phyloP scores from a whole-genome alignment of 2,797 vertebrate species.

The Geotrypetes seraphini region DNA sequence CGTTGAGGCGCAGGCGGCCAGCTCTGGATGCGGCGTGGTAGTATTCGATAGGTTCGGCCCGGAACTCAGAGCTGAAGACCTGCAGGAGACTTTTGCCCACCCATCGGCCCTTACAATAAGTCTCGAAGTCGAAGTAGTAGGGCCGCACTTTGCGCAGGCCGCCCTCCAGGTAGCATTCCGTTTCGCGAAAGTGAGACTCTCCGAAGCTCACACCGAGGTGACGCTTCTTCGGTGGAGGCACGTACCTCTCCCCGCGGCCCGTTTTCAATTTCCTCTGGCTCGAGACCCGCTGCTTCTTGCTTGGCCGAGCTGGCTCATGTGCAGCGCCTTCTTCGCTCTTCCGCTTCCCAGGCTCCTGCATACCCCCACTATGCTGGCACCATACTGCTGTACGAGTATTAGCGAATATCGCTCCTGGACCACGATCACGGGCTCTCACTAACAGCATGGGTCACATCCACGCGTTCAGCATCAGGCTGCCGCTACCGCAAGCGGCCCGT shows the following conservation, averaged over 20 bases:
- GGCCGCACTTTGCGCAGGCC: slow-evolving; percentile 87
- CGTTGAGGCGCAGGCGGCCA: slow-evolving; percentile 83
- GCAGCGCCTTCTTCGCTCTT: not conserved
- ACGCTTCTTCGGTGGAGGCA: slow-evolving; percentile 82
- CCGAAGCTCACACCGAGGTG: slow-evolving; percentile 75
- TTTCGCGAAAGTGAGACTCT: slow-evolving; percentile 79
- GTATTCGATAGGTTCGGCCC: slow-evolving; percentile 70
- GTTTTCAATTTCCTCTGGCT: no score
- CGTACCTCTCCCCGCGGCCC: slow-evolving; percentile 60
- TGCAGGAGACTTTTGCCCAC: slow-evolving; percentile 77
- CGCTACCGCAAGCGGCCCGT: no score
- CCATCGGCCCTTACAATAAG: slow-evolving; percentile 96
- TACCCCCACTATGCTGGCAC: no score
- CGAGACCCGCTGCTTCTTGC: slow-evolving; percentile 45
- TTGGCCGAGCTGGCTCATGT: slow-evolving; percentile 9
- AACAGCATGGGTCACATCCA: no score
- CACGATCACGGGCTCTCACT: no score
- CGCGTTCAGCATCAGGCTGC: no score
- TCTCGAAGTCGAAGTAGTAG: slow-evolving; percentile 86
- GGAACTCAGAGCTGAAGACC: slow-evolving; percentile 83
- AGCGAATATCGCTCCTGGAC: no score
- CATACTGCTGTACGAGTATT: no score
- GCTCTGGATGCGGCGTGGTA: slow-evolving; percentile 69
- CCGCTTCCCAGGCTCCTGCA: not conserved
- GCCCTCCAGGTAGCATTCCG: slow-evolving; percentile 80